Conservation (phyloP, 2,797 vertebrate species). For the Acropternis orthonyx region DNA sequence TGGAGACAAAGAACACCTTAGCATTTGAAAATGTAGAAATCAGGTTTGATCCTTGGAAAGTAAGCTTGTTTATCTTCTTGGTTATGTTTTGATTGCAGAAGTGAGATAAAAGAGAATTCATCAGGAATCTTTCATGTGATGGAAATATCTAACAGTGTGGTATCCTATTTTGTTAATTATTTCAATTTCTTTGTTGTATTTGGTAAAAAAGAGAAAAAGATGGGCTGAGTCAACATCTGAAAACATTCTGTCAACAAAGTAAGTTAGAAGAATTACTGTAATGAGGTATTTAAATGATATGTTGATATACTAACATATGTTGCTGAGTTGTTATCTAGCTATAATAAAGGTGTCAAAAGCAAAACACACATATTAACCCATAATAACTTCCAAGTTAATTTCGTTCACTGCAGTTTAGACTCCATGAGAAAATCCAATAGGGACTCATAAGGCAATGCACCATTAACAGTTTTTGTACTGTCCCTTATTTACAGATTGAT, state of each 20-base stretch:
- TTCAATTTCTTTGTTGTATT: neutral
- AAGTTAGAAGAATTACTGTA: neutral
- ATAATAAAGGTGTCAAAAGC: neutral
- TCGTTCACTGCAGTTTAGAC: neutral
- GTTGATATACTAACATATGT: neutral
- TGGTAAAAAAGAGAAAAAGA: neutral
- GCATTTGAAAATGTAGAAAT: neutral
- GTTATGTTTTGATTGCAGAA: neutral
- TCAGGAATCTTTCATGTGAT: neutral
- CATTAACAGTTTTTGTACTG: neutral
- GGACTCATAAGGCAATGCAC: neutral
- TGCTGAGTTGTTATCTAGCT: neutral
- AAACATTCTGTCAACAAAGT: neutral
- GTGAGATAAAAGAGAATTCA: neutral
- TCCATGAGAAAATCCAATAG: neutral
- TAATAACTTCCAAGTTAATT: neutral
- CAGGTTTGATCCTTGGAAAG: neutral
- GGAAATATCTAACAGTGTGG: neutral
- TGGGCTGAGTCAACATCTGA: neutral
- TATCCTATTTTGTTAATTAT: neutral
- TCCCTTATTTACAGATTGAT: neutral
- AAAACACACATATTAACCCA: neutral
- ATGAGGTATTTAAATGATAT: neutral
- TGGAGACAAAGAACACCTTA: neutral
- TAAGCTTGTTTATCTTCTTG: neutral